phyloP scores from a whole-genome alignment of 1,140 invertebrate species.

The Atta texana region DNA sequence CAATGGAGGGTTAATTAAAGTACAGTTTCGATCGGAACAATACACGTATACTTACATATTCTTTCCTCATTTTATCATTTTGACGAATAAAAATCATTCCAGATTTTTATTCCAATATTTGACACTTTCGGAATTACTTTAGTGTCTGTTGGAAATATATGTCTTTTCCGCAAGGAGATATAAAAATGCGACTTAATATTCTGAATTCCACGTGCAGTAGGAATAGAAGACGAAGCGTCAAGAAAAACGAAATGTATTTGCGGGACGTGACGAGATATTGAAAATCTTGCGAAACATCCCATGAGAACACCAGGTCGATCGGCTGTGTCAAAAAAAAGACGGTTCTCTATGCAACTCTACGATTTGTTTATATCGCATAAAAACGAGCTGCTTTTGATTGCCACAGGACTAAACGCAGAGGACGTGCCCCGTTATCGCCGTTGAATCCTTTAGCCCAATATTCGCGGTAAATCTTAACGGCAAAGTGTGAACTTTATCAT shows the following conservation, averaged over 20 bases:
- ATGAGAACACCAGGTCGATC: constrained; percentile 1
- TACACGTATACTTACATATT: background rate
- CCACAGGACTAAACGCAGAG: background rate
- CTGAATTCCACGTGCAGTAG: background rate
- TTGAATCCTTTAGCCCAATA: background rate
- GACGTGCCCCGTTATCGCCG: too few species aligned
- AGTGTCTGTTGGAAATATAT: background rate
- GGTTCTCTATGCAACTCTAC: background rate
- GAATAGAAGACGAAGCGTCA: constrained; percentile 10
- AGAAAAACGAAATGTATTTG: constrained; percentile 31
- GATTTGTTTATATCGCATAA: constrained; percentile 44
- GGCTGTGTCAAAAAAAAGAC: background rate
- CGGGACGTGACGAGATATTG: constrained; percentile 54
- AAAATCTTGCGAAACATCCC: constrained; percentile 49
- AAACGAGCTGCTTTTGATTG: constrained; percentile 52
- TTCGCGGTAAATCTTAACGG: constrained; percentile 43
- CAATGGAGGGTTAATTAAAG: background rate
- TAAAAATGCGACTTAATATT: constrained; percentile 30
- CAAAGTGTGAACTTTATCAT: background rate
- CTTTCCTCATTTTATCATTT: background rate
- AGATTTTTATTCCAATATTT: constrained; percentile 10
- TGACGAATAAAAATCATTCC: background rate
- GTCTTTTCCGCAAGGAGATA: background rate
- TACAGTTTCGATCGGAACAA: background rate
- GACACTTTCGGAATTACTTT: background rate